These are phyloP conservation scores for Drosophila borborema DNA, from an alignment of 2,888 invertebrate species.

Conservation along the genomic window DNA sequence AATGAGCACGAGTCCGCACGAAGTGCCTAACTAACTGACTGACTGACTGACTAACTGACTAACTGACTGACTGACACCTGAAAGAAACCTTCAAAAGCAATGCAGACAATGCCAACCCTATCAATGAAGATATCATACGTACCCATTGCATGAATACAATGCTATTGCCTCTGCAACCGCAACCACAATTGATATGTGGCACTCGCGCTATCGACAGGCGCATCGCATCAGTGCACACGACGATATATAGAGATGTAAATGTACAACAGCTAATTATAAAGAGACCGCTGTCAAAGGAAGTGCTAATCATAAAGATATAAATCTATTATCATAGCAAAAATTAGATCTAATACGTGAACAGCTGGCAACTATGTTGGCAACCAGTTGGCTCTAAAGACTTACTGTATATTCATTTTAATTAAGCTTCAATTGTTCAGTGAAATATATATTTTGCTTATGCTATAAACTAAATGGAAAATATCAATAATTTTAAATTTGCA, in stretches of 20 bases:
- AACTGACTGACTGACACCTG: constrained; percentile 41
- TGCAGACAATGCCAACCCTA: constrained; percentile 71
- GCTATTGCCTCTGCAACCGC: constrained; percentile 29
- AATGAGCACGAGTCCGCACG: constrained; percentile 56
- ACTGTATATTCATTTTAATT: too few species aligned
- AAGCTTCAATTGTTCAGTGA: too few species aligned
- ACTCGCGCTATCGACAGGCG: constrained; percentile 63
- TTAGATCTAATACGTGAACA: constrained; percentile 1
- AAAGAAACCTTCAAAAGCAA: constrained; percentile 73
- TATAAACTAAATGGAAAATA: too few species aligned
- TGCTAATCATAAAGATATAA: constrained; percentile 35
- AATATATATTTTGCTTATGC: too few species aligned
- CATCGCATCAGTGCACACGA: constrained; percentile 59
- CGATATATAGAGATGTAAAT: constrained; percentile 58
- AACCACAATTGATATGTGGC: constrained; percentile 44
- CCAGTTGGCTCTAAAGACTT: not conserved
- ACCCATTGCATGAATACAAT: constrained; percentile 45
- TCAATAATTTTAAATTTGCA: too few species aligned
- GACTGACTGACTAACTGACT: constrained; percentile 40
- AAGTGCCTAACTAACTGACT: constrained; percentile 37
- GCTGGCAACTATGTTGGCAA: not conserved
- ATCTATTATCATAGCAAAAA: constrained; percentile 30
- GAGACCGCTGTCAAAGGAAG: constrained; percentile 26
- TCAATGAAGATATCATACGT: constrained; percentile 69
- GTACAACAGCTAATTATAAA: constrained; percentile 36